A percentile compares a stretch with the other conserved stretches of the same genome.
Conservation (phyloP, 1,140 invertebrate species). For the Lordiphosa mommai region DNA sequence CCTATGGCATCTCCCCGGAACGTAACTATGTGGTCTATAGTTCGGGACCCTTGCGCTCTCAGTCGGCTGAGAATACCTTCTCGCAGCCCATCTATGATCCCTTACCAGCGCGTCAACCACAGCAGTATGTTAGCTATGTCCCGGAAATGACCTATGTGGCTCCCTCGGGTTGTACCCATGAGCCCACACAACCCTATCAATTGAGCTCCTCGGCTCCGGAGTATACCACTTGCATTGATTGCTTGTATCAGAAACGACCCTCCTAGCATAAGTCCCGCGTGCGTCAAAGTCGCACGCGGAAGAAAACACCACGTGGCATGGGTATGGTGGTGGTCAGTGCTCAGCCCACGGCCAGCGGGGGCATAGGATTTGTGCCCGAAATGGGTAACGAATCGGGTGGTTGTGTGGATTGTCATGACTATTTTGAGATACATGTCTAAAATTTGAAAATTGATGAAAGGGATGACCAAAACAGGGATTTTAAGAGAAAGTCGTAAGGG, state of each 20-base stretch:
- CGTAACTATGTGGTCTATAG: slow-evolving; percentile 64
- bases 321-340: slow-evolving; percentile 61
- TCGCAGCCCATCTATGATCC: slow-evolving; percentile 65
- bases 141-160: slow-evolving; percentile 40
- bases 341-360: slow-evolving; percentile 52
- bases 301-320: slow-evolving; percentile 68
- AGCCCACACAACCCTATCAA: slow-evolving; percentile 76
- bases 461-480: slow-evolving; percentile 43
- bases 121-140: slow-evolving; percentile 49
- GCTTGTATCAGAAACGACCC: slow-evolving; percentile 82
- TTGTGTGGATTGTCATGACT: slow-evolving; percentile 79
- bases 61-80: slow-evolving; percentile 77
- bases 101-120: slow-evolving; percentile 43
- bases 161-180: slow-evolving; percentile 33
- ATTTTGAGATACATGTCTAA: slow-evolving; percentile 79
- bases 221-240: slow-evolving; percentile 85
- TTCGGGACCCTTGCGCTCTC: slow-evolving; percentile 67
- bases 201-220: slow-evolving; percentile 83
- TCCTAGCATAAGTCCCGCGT: slow-evolving; percentile 83
- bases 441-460: background rate
- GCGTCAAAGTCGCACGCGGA: slow-evolving; percentile 79
- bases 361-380: slow-evolving; percentile 59
- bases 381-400: slow-evolving; percentile 49
- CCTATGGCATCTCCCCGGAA: slow-evolving; percentile 74
- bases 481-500: slow-evolving; percentile 24